Evolutionary conservation across 1,140 invertebrate species (phyloP).

Genomic region (Zaprionus vittiger): DNA sequence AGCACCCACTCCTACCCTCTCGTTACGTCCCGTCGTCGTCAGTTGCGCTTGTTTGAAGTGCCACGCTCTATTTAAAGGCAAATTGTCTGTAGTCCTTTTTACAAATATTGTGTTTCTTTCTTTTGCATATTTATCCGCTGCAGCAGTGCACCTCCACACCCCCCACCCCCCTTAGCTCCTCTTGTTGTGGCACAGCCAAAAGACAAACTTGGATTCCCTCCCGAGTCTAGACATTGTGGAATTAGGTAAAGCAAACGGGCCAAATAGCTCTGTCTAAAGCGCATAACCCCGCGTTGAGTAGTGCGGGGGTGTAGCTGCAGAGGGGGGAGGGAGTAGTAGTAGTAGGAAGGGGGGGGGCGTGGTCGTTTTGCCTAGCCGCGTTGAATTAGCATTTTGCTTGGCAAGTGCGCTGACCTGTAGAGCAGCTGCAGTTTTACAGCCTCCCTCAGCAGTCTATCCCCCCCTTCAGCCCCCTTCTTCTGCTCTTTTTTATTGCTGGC

Average conservation of each 20-base stretch:
- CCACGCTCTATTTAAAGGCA: slow-evolving; percentile 83
- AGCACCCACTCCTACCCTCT: not conserved
- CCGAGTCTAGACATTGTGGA: slow-evolving; percentile 67
- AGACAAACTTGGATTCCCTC: slow-evolving; percentile 57
- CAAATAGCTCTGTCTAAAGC: slow-evolving; percentile 68
- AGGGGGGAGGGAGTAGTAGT: not conserved
- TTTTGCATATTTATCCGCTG: slow-evolving; percentile 71
- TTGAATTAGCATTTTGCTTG: slow-evolving; percentile 54
- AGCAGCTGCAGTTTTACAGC: slow-evolving; percentile 27
- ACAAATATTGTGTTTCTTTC: slow-evolving; percentile 77
- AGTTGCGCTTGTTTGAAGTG: slow-evolving; percentile 77
- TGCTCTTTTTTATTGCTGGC: slow-evolving; percentile 42
- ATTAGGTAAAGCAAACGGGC: slow-evolving; percentile 55
- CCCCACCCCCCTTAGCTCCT: not conserved
- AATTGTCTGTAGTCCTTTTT: slow-evolving; percentile 82
- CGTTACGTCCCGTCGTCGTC: not conserved
- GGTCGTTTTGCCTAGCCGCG: slow-evolving; percentile 20
- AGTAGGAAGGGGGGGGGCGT: not conserved
- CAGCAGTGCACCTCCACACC: slow-evolving; percentile 5
- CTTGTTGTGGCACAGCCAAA: slow-evolving; percentile 56
- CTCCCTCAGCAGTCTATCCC: slow-evolving; percentile 12
- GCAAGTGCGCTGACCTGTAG: slow-evolving; percentile 68
- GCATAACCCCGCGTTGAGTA: slow-evolving; percentile 31
- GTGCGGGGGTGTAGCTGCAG: too few relatives aligned
- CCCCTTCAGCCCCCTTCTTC: not conserved